phyloP scores from a whole-genome alignment of 1,140 invertebrate genomes.

The Papilio aristodemus region DNA sequence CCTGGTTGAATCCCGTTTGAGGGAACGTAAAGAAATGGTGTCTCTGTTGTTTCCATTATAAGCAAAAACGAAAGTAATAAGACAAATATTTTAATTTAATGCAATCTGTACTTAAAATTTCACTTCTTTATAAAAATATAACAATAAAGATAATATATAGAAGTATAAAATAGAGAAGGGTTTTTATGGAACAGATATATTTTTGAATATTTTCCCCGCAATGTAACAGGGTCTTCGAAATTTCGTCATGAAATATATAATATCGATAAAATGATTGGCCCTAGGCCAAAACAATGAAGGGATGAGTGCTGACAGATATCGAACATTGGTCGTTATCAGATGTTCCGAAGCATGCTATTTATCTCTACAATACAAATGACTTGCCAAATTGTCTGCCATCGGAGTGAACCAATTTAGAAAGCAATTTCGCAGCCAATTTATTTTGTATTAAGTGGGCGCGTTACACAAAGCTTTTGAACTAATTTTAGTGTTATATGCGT shows the following conservation, averaged over 20 bases:
- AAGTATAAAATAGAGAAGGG: neutral
- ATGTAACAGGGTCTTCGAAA: neutral
- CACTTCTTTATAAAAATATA: too few species aligned
- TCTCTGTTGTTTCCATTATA: too few species aligned
- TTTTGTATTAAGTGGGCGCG: slow-evolving; percentile 55
- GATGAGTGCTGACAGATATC: slow-evolving; percentile 61
- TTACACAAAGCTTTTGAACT: slow-evolving; percentile 32
- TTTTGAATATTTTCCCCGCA: neutral
- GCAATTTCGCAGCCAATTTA: slow-evolving; percentile 78
- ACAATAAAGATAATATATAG: neutral
- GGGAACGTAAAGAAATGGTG: too few species aligned
- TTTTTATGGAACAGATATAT: neutral
- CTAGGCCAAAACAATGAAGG: slow-evolving; percentile 55
- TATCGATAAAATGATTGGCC: slow-evolving; percentile 71
- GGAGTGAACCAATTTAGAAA: slow-evolving; percentile 78
- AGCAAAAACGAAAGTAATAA: too few species aligned
- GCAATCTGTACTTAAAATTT: too few species aligned
- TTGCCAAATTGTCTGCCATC: slow-evolving; percentile 78
- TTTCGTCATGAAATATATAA: slow-evolving; percentile 54
- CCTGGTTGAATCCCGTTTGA: too few species aligned
- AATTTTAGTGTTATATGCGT: slow-evolving; percentile 24
- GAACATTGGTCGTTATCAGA: slow-evolving; percentile 68
- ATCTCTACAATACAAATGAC: slow-evolving; percentile 79
- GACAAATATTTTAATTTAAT: too few species aligned
- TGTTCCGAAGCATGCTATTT: slow-evolving; percentile 75